Evolutionary conservation across 92 coral and sea anemone species (phyloP).

Genomic region (Actinostola sp.): DNA sequence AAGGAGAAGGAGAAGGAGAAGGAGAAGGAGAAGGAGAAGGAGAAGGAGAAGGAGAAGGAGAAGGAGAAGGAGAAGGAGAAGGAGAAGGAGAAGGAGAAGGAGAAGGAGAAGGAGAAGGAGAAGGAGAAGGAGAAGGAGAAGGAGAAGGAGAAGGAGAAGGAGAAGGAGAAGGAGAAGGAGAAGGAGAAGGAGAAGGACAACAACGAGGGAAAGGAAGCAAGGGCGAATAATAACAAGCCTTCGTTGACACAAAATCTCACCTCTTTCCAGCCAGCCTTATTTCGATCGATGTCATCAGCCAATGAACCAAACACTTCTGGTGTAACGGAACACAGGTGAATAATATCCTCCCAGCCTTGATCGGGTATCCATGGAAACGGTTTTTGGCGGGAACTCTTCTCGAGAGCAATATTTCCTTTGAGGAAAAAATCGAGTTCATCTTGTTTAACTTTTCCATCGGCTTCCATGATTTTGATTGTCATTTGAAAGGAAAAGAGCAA

Average conservation of each 20-base stretch:
- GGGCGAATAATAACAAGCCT: background rate
- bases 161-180: too few species aligned
- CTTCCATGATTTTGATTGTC: conserved; percentile 99
- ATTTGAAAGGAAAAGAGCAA: conserved; percentile 97
- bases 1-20: too few species aligned
- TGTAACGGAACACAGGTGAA: conserved; percentile 80
- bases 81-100: too few species aligned
- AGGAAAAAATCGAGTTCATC: conserved; percentile 98
- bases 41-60: too few species aligned
- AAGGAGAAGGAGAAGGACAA: too few species aligned
- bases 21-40: too few species aligned
- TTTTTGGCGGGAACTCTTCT: conserved; percentile 93
- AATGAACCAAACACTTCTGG: conserved; percentile 85
- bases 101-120: too few species aligned
- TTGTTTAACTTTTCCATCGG: conserved; percentile 90
- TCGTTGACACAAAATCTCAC: conserved; percentile 41
- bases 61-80: too few species aligned
- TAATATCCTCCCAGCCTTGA: conserved; percentile 98
- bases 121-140: too few species aligned
- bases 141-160: too few species aligned
- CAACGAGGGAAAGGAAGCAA: background rate
- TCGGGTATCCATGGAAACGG: conserved; percentile 97
- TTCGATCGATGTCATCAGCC: conserved; percentile 92
- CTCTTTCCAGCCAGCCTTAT: conserved; percentile 92
- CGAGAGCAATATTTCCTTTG: conserved; percentile 93